phyloP scores from a whole-genome alignment of 35 echinoderm and acorn worm species.

The Holothuria glaberrima region DNA sequence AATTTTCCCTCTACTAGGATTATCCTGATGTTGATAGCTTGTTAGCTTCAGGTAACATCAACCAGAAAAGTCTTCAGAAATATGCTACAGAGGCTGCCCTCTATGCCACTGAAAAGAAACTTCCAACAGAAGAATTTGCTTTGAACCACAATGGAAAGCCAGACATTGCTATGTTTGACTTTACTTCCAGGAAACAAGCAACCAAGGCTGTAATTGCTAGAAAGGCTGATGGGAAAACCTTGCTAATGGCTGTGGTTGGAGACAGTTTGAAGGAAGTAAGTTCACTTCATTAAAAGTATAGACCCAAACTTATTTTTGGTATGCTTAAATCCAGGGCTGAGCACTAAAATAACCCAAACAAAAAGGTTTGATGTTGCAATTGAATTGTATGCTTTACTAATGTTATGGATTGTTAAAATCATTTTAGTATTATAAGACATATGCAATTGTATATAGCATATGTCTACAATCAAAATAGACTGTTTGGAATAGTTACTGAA shows the following conservation, averaged over 20 bases:
- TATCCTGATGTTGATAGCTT: neutral
- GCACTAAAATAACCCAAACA: too few species aligned
- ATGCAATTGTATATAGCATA: too few species aligned
- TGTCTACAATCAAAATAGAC: too few species aligned
- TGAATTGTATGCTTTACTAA: too few species aligned
- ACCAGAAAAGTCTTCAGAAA: conserved; percentile 34
- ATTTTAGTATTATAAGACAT: too few species aligned
- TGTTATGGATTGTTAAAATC: too few species aligned
- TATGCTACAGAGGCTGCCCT: conserved; percentile 41
- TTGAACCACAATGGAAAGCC: conserved; percentile 39
- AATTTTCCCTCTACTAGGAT: neutral
- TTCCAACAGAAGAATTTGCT: conserved; percentile 37
- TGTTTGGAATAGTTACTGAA: too few species aligned
- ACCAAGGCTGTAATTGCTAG: neutral
- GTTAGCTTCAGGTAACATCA: conserved; percentile 26
- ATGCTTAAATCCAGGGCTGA: too few species aligned
- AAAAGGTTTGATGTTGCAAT: too few species aligned
- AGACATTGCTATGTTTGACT: conserved; percentile 67
- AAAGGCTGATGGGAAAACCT: conserved; percentile 8
- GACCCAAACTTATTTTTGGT: too few species aligned
- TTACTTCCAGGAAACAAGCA: conserved; percentile 45
- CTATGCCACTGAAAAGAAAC: conserved; percentile 50
- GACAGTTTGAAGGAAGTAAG: conserved; percentile 54
- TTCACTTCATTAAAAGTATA: too few species aligned
- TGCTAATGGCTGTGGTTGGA: conserved; percentile 41